Conservation (phyloP, 1,140 invertebrate species). For the Heliothis virescens region DNA sequence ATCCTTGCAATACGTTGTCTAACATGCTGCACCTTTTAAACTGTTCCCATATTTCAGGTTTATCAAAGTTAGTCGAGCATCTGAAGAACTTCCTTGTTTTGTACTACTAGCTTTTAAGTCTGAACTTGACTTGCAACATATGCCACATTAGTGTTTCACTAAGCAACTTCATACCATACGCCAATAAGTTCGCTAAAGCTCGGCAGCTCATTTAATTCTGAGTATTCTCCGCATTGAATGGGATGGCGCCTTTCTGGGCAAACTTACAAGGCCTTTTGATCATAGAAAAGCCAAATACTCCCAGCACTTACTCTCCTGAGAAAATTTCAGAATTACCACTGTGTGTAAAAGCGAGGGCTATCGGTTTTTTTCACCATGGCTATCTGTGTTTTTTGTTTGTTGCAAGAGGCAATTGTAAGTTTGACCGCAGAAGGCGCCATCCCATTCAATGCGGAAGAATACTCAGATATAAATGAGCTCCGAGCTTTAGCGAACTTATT, state of each 20-base stretch:
- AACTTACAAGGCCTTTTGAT: constrained; percentile 98
- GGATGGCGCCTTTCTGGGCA: constrained; percentile 94
- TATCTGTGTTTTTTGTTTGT: no score
- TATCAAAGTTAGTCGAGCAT: constrained; percentile 98
- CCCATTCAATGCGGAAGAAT: constrained; percentile 98
- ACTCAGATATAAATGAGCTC: constrained; percentile 99
- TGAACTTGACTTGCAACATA: constrained; percentile 98
- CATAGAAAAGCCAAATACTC: no score
- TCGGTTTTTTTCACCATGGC: no score
- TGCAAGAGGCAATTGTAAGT: constrained; percentile 98
- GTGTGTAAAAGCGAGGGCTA: no score
- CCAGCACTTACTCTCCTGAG: no score
- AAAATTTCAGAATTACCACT: no score
- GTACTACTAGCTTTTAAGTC: constrained; percentile 95
- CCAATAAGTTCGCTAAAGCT: constrained; percentile 98
- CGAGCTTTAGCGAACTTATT: constrained; percentile 97
- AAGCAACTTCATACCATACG: constrained; percentile 99
- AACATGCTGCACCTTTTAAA: constrained; percentile 96
- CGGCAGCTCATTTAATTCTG: constrained; percentile 98
- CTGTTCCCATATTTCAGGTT: constrained; percentile 98
- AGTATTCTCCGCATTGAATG: constrained; percentile 99
- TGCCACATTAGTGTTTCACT: constrained; percentile 99
- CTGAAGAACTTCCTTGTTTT: constrained; percentile 97
- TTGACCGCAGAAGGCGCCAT: constrained; percentile 94
- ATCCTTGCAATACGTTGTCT: constrained; percentile 98